A percentile compares a stretch with the other conserved stretches of the same genome.
phyloP scores from a whole-genome alignment of 30 jellyfish, hydroid and myxozoan genomes.

The Catostylus mosaicus region DNA sequence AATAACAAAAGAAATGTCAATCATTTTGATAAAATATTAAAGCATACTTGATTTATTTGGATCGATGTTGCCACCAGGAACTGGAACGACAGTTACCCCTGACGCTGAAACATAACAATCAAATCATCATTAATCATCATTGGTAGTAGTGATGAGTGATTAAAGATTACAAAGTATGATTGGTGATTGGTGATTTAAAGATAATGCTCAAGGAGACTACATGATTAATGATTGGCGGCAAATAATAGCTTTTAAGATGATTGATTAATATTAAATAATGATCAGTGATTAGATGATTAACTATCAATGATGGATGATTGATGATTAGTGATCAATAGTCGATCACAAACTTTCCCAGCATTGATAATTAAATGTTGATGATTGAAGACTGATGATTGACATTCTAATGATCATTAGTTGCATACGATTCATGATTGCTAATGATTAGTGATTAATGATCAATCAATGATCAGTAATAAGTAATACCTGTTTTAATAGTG shows the following conservation, averaged over 20 bases:
- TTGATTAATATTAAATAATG: no score
- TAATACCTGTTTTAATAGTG: slow-evolving; percentile 67
- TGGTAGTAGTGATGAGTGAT: background rate
- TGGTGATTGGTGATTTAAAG: background rate
- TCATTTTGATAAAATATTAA: background rate
- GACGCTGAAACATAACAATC: background rate
- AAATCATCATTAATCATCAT: background rate
- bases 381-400: no score
- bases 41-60: background rate
- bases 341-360: no score
- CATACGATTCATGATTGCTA: background rate
- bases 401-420: no score
- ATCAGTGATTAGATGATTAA: no score
- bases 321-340: no score
- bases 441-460: background rate
- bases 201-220: background rate
- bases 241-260: background rate
- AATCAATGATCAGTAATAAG: background rate
- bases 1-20: background rate
- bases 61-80: slow-evolving; percentile 9
- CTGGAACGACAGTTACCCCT: slow-evolving; percentile 19
- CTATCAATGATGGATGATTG: no score
- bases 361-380: no score
- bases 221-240: background rate
- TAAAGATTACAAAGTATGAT: no score